Evolutionary conservation across 2,888 invertebrate genomes (phyloP).

Genomic region (Drosophila vallismaia): DNA sequence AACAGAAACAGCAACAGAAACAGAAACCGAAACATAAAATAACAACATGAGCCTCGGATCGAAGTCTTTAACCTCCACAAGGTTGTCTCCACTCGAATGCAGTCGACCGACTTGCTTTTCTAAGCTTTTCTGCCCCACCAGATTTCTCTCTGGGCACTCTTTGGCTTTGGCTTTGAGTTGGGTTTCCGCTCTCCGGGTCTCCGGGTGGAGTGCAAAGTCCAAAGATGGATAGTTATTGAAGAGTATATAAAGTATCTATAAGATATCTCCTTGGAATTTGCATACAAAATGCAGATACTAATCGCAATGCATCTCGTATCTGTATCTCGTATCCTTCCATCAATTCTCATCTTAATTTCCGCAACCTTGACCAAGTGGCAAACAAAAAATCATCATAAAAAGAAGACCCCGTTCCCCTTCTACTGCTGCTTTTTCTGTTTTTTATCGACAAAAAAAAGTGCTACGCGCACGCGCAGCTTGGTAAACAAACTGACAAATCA

Average conservation of each 20-base stretch:
- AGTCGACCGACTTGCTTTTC: conserved; percentile 32
- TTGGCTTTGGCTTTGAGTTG: background rate
- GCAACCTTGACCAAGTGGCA: conserved; percentile 41
- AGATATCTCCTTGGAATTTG: conserved; percentile 32
- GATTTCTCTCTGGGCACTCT: background rate
- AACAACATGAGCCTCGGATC: conserved; percentile 19
- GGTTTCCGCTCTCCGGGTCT: background rate
- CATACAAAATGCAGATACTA: conserved; percentile 33
- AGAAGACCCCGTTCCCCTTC: conserved; percentile 12
- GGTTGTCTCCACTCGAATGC: conserved; percentile 41
- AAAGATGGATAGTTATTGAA: conserved; percentile 1
- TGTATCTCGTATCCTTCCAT: conserved; percentile 22
- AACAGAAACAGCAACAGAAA: background rate
- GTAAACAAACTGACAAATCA: conserved; percentile 17
- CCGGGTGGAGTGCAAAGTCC: conserved; percentile 24
- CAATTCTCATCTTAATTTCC: conserved; percentile 22
- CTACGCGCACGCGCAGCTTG: conserved; percentile 37
- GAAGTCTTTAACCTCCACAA: conserved; percentile 59
- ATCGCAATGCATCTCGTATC: conserved; percentile 5
- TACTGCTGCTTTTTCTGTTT: too few species aligned
- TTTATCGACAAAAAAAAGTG: conserved; percentile 13
- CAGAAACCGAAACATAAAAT: background rate
- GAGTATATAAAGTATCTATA: background rate
- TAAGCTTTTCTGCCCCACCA: conserved; percentile 13
- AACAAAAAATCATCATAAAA: background rate